These are phyloP conservation scores for Cryptoprocta ferox DNA, from an alignment of 2,797 vertebrate species.

Conservation along the genomic window DNA sequence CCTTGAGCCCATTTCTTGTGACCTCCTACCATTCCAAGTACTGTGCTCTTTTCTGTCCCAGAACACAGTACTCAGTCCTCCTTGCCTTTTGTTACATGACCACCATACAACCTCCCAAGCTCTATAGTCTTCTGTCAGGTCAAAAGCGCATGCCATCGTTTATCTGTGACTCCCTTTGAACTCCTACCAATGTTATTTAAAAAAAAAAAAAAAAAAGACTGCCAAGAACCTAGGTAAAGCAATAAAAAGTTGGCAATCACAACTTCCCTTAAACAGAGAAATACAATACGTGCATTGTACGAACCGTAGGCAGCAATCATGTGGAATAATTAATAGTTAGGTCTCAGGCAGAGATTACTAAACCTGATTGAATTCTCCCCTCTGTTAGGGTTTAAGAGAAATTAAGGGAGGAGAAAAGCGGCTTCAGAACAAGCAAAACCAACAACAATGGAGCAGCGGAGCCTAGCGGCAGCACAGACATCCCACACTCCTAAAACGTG, in stretches of 20 bases:
- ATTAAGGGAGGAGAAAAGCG: not conserved
- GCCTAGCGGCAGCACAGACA: not conserved
- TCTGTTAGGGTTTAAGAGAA: conserved; percentile 19
- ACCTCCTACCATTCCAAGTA: not conserved
- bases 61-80: not conserved
- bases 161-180: conserved; percentile 72
- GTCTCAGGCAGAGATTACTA: conserved; percentile 58
- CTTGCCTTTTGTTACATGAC: fast-evolving
- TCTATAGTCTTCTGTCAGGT: not conserved
- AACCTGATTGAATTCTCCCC: conserved; percentile 45
- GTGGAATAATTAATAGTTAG: conserved; percentile 81
- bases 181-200: conserved; percentile 60
- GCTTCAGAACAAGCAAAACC: not conserved
- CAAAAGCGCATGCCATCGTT: not conserved
- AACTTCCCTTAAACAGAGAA: conserved; percentile 67
- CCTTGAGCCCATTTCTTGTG: not conserved
- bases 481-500: fast-evolving
- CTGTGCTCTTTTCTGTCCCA: fast-evolving
- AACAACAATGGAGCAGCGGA: not conserved
- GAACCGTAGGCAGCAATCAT: conserved; percentile 69
- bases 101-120: not conserved
- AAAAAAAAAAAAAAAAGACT: conserved; percentile 46
- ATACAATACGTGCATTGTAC: conserved; percentile 76
- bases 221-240: conserved; percentile 73
- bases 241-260: conserved; percentile 73